Percentiles rank a stretch among this genome's conserved stretches.
phyloP scores from a whole-genome alignment of 2,113 vertebrate species.

The Bucco capensis region DNA sequence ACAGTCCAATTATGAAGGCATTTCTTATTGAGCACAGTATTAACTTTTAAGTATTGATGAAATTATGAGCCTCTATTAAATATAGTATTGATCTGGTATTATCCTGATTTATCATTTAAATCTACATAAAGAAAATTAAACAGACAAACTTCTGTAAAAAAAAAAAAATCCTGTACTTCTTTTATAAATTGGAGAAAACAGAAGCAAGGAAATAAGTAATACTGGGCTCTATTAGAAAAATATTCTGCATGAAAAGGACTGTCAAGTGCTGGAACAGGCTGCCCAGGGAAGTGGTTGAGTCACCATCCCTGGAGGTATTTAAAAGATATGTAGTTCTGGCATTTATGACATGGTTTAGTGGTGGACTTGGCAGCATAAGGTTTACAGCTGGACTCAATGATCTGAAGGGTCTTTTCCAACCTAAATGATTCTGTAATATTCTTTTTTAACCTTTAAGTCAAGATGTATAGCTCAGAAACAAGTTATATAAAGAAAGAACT shows the following conservation, averaged over 20 bases:
- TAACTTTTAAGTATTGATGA: slow-evolving; percentile 40
- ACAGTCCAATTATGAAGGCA: slow-evolving; percentile 25
- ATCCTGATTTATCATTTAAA: background rate
- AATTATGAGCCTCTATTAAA: background rate
- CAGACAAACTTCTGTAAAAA: background rate
- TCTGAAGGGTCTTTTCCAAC: too few species aligned
- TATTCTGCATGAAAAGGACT: background rate
- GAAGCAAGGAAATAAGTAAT: background rate
- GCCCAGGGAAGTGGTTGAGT: too few species aligned
- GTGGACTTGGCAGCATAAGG: background rate
- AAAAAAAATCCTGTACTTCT: background rate
- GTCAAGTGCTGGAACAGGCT: too few species aligned
- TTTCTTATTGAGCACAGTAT: slow-evolving; percentile 15
- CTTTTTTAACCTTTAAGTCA: background rate
- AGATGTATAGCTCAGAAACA: background rate
- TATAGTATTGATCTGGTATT: background rate
- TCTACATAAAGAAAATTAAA: background rate
- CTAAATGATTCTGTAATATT: background rate
- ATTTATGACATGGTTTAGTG: background rate
- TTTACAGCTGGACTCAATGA: background rate
- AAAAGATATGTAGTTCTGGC: too few species aligned
- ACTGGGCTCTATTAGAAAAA: background rate
- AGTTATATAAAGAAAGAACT: background rate
- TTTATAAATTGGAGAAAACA: background rate
- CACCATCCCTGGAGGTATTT: too few species aligned